Conservation (phyloP, 1,140 invertebrate genomes). For the Macrocentrus cingulum region DNA sequence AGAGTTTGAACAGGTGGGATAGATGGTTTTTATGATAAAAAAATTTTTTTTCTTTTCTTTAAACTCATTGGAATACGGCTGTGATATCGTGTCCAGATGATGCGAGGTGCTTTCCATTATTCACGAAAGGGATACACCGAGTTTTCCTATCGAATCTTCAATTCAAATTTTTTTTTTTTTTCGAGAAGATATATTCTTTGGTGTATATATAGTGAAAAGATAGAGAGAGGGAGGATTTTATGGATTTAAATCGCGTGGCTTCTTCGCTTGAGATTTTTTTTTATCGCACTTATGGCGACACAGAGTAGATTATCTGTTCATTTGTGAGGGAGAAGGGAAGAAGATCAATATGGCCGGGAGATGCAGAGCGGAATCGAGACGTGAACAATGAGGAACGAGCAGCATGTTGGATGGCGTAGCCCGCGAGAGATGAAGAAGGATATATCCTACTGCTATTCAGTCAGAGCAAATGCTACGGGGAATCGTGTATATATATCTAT, state of each 20-base stretch:
- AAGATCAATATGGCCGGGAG: slow-evolving; percentile 1
- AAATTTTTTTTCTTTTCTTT: too few species aligned
- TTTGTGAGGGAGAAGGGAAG: too few species aligned
- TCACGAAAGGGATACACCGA: not conserved
- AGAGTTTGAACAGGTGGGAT: not conserved
- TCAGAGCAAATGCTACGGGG: not conserved
- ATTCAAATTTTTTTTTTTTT: slow-evolving; percentile 10
- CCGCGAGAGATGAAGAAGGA: not conserved
- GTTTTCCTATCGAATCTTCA: slow-evolving; percentile 1
- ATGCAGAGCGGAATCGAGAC: not conserved
- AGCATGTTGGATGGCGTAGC: not conserved
- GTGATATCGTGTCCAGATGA: not conserved
- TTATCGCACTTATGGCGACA: not conserved
- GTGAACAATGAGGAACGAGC: slow-evolving; percentile 10
- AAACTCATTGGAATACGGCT: not conserved
- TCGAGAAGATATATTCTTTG: not conserved
- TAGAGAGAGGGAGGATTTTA: too few species aligned
- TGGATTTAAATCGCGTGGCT: too few species aligned
- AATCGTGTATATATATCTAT: not conserved
- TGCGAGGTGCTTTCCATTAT: slow-evolving; percentile 7
- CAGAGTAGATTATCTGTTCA: slow-evolving; percentile 8
- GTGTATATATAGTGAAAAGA: not conserved
- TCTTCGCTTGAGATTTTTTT: too few species aligned
- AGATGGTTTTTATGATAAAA: too few species aligned
- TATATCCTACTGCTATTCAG: not conserved